These are phyloP conservation scores for Drosophila tropicalis DNA, from an alignment of 1,140 invertebrate species.

Conservation along the genomic window DNA sequence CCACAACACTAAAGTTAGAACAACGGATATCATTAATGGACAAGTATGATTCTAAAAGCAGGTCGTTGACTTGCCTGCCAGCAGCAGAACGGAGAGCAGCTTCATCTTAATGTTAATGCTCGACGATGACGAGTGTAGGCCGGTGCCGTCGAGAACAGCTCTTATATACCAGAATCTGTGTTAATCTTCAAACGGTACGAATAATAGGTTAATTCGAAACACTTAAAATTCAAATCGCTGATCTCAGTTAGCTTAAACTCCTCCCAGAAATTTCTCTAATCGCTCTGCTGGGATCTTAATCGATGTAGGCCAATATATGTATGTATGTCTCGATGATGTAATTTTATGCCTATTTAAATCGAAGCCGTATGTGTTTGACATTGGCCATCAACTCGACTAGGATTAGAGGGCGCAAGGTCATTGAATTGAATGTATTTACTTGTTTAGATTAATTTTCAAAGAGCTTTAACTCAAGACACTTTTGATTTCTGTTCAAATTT, in stretches of 20 bases:
- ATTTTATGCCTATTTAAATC: constrained; percentile 1
- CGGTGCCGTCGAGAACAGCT: not conserved
- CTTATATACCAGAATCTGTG: constrained; percentile 43
- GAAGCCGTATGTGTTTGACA: not conserved
- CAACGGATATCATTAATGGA: not conserved
- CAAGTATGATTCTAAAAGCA: not conserved
- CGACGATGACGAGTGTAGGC: constrained; percentile 34
- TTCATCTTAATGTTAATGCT: constrained; percentile 32
- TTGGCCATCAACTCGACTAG: not conserved
- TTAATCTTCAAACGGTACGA: constrained; percentile 10
- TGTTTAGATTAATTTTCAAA: not conserved
- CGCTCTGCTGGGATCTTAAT: not conserved
- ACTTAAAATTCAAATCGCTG: constrained; percentile 34
- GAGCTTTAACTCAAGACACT: not conserved
- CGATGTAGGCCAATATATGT: not conserved
- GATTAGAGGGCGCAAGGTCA: constrained; percentile 8
- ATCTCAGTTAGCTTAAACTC: constrained; percentile 13
- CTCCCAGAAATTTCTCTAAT: constrained; percentile 15
- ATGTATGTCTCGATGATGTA: not conserved
- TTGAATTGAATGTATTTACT: not conserved
- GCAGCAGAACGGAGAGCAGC: constrained; percentile 35
- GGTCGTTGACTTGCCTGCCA: constrained; percentile 36
- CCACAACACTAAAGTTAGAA: constrained; percentile 24
- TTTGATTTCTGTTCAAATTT: constrained; percentile 10
- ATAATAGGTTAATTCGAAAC: constrained; percentile 57